Evolutionary conservation across 1,140 invertebrate species (phyloP).

Genomic region (Micrasema longulum): DNA sequence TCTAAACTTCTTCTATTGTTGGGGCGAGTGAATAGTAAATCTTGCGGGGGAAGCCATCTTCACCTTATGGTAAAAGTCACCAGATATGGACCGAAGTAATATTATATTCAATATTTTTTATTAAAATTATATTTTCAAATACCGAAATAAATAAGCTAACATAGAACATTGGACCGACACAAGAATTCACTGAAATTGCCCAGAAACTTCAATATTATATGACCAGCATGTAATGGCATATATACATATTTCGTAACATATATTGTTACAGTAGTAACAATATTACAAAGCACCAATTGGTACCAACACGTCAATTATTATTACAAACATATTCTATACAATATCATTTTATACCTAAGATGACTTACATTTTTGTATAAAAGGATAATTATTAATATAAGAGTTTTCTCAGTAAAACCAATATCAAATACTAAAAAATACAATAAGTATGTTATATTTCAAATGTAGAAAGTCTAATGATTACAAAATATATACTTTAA

Average conservation of each 20-base stretch:
- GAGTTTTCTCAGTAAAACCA: background rate
- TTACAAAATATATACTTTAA: too few species aligned
- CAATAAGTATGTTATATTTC: background rate
- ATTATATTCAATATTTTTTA: too few species aligned
- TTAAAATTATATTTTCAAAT: too few species aligned
- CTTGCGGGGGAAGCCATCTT: too few species aligned
- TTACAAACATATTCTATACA: slow-evolving; percentile 17
- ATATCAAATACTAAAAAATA: slow-evolving; percentile 3
- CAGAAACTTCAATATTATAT: background rate
- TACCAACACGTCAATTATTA: slow-evolving; percentile 10
- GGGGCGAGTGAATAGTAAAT: too few species aligned
- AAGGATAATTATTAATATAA: slow-evolving; percentile 24
- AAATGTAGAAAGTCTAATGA: too few species aligned
- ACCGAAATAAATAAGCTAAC: too few species aligned
- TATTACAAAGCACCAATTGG: slow-evolving; percentile 15
- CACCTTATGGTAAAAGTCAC: too few species aligned
- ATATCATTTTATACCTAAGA: slow-evolving; percentile 35
- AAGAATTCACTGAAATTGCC: background rate
- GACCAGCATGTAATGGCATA: slow-evolving; percentile 32
- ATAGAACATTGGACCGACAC: too few species aligned
- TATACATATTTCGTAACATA: slow-evolving; percentile 5
- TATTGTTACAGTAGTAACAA: slow-evolving; percentile 1
- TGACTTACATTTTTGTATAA: slow-evolving; percentile 37
- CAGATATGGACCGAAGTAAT: too few species aligned
- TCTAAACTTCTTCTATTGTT: too few species aligned